These are phyloP conservation scores for Arion vulgaris DNA, from an alignment of 1,140 invertebrate species.

Conservation along the genomic window DNA sequence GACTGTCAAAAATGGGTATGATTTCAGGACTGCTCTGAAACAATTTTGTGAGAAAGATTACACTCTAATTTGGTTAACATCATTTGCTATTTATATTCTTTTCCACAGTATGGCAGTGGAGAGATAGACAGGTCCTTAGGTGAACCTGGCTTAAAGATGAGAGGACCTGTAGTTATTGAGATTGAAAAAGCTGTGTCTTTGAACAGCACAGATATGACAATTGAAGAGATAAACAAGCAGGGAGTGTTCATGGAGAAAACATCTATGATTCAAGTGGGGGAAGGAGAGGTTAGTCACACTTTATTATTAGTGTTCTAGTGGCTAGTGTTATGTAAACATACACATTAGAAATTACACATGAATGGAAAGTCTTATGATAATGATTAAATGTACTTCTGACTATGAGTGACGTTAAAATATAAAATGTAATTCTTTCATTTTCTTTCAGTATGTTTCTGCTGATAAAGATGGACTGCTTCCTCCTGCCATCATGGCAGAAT, in stretches of 20 bases:
- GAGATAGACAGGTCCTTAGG: not conserved
- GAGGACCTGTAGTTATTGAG: constrained; percentile 53
- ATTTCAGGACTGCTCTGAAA: too few species aligned
- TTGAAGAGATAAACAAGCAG: constrained; percentile 49
- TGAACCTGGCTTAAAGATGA: not conserved
- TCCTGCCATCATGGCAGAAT: constrained; percentile 61
- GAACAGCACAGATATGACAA: constrained; percentile 34
- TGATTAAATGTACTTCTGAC: too few species aligned
- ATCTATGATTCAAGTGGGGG: constrained; percentile 54
- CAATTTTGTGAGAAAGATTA: too few species aligned
- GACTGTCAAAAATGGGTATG: too few species aligned
- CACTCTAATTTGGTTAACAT: too few species aligned
- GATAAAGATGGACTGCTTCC: constrained; percentile 59
- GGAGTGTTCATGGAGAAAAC: constrained; percentile 50
- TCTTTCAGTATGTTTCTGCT: constrained; percentile 48
- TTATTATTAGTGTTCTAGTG: not conserved
- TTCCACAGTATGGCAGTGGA: not conserved
- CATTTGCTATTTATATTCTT: too few species aligned
- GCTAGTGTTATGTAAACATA: too few species aligned
- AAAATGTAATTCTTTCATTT: not conserved
- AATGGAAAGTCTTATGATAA: too few species aligned
- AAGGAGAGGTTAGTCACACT: constrained; percentile 55
- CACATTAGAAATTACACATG: too few species aligned
- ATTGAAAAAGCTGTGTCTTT: constrained; percentile 58
- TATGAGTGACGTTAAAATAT: not conserved